Evolutionary conservation across 2,888 invertebrate genomes (phyloP).

Genomic region (Mechanitis mazaeus): DNA sequence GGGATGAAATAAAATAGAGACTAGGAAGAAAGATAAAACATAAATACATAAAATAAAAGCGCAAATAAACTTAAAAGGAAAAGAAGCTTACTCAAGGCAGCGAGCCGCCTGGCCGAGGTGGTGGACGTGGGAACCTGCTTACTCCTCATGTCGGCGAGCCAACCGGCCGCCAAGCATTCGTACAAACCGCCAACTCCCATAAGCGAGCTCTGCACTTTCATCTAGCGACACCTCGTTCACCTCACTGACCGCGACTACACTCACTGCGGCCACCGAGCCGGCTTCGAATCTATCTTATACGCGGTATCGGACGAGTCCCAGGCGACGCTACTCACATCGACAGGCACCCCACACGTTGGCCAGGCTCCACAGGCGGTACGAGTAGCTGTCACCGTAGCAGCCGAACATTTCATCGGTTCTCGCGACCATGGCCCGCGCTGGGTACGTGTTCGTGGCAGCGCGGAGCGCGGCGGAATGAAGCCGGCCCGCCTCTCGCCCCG

Average conservation of each 20-base stretch:
- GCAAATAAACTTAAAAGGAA: constrained; percentile 71
- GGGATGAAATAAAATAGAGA: constrained; percentile 27
- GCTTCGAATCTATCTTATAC: constrained; percentile 47
- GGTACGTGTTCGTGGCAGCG: constrained; percentile 58
- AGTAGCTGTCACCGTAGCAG: constrained; percentile 84
- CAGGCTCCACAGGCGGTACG: constrained; percentile 85
- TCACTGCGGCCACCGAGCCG: constrained; percentile 31
- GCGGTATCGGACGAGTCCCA: constrained; percentile 40
- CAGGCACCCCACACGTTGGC: constrained; percentile 86
- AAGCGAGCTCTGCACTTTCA: constrained; percentile 72
- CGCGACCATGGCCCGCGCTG: constrained; percentile 87
- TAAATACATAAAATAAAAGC: constrained; percentile 36
- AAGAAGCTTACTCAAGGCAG: constrained; percentile 75
- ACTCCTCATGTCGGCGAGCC: constrained; percentile 74
- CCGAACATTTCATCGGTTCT: constrained; percentile 87
- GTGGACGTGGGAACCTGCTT: constrained; percentile 74
- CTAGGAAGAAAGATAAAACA: constrained; percentile 31
- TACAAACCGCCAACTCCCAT: constrained; percentile 74
- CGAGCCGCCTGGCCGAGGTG: constrained; percentile 74
- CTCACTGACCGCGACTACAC: constrained; percentile 51
- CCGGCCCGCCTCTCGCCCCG: constrained; percentile 52
- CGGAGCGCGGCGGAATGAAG: constrained; percentile 73
- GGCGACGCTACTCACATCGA: constrained; percentile 80
- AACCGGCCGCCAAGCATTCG: constrained; percentile 70
- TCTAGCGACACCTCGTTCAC: constrained; percentile 62